phyloP scores from a whole-genome alignment of 2,797 vertebrate species.

The Pantherophis vulpinus region DNA sequence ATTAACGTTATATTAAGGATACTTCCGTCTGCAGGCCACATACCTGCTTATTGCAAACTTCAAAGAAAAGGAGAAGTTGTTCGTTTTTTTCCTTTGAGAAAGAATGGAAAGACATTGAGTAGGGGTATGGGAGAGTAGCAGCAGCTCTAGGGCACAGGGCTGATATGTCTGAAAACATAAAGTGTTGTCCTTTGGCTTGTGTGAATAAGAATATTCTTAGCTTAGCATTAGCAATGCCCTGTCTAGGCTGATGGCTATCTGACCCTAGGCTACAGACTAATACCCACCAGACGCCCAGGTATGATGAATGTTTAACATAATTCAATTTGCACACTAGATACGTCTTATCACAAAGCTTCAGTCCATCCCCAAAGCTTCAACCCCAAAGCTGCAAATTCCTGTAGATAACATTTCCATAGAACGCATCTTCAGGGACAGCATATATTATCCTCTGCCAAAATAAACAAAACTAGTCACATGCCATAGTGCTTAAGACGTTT shows the following conservation, averaged over 20 bases:
- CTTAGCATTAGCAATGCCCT: background rate
- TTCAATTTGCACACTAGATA: constrained; percentile 25
- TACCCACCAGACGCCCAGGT: background rate
- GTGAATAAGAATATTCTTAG: background rate
- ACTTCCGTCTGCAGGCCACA: background rate
- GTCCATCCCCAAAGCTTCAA: constrained; percentile 8
- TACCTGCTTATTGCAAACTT: background rate
- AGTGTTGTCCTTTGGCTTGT: constrained; percentile 3
- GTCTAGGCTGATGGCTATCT: background rate
- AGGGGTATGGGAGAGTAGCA: background rate
- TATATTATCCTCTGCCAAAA: background rate
- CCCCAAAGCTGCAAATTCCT: constrained; percentile 23
- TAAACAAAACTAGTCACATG: background rate
- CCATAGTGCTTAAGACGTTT: background rate
- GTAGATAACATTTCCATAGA: constrained; percentile 23
- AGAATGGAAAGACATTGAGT: background rate
- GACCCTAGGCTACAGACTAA: background rate
- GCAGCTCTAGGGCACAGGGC: background rate
- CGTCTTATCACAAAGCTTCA: constrained; percentile 20
- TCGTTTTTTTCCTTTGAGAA: background rate
- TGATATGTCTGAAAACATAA: background rate
- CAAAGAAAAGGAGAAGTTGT: background rate
- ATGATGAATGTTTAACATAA: constrained; percentile 25
- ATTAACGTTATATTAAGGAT: background rate
- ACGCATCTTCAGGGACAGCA: background rate